Evolutionary conservation across 2,113 vertebrate genomes (phyloP).

Genomic region (Oriolus oriolus): DNA sequence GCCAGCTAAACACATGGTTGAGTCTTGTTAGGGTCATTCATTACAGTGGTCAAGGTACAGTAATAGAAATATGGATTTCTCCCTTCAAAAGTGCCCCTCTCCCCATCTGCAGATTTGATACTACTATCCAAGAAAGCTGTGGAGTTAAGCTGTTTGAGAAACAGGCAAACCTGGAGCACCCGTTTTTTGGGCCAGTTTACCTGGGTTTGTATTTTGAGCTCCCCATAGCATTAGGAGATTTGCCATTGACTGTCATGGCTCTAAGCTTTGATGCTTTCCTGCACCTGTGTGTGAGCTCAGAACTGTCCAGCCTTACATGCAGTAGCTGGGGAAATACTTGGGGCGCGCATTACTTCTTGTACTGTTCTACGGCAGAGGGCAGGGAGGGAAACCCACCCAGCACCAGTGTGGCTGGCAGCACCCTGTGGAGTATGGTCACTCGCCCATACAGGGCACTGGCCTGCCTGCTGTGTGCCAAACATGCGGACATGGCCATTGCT

Average conservation of each 20-base stretch:
- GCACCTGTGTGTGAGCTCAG: background rate
- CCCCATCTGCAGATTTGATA: background rate
- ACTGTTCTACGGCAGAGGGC: background rate
- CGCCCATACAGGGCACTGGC: background rate
- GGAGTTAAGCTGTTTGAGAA: background rate
- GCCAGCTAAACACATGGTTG: background rate
- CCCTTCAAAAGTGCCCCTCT: background rate
- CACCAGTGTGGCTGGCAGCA: background rate
- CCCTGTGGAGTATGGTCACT: rapidly evolving
- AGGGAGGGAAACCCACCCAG: background rate
- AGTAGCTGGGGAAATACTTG: background rate
- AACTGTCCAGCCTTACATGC: background rate
- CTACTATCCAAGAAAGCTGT: background rate
- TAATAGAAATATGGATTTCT: background rate
- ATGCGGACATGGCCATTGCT: rapidly evolving
- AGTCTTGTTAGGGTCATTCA: background rate
- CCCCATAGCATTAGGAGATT: background rate
- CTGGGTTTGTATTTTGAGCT: background rate
- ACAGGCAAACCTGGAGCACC: background rate
- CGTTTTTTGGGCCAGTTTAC: background rate
- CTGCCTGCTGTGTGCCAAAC: background rate
- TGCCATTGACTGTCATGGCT: background rate
- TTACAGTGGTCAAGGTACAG: background rate
- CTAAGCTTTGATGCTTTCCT: background rate
- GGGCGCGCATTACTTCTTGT: background rate